Percentiles rank a stretch among this genome's conserved stretches.
phyloP scores from a whole-genome alignment of 2,797 vertebrate genomes.

The Corythornis leucogaster region DNA sequence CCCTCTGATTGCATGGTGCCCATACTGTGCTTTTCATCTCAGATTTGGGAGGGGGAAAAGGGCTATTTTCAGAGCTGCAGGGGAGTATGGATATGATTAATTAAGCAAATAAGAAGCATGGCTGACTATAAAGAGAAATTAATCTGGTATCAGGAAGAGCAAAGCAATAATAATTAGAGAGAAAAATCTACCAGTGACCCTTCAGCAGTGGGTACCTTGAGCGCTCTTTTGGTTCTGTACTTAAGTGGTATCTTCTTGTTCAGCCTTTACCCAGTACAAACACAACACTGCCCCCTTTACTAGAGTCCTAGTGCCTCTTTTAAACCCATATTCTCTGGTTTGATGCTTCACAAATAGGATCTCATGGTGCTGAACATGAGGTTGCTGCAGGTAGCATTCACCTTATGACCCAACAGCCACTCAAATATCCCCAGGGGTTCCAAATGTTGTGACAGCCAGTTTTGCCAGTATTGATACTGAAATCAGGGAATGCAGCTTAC shows the following conservation, averaged over 20 bases:
- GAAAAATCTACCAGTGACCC: not conserved
- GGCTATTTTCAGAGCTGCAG: not conserved
- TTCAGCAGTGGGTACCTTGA: not conserved
- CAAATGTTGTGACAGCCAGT: not conserved
- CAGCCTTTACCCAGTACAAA: not conserved
- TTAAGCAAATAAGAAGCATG: not conserved
- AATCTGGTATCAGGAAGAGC: not conserved
- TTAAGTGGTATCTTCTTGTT: not conserved
- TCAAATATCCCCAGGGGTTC: not conserved
- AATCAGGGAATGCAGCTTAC: not conserved
- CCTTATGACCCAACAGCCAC: not conserved
- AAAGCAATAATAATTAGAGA: not conserved
- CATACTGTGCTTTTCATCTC: not conserved
- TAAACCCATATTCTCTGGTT: not conserved
- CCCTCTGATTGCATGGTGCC: fast-evolving
- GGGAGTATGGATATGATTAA: not conserved
- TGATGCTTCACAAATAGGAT: not conserved
- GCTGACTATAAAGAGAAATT: not conserved
- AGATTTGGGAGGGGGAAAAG: not conserved
- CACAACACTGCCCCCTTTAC: not conserved
- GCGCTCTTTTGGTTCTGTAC: not conserved
- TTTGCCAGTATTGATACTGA: not conserved
- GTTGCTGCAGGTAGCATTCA: not conserved
- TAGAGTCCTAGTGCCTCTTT: not conserved
- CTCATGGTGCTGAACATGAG: not conserved